These are phyloP conservation scores for Microctenopoma steveboyesi DNA, from an alignment of 2,797 vertebrate species.

Conservation along the genomic window DNA sequence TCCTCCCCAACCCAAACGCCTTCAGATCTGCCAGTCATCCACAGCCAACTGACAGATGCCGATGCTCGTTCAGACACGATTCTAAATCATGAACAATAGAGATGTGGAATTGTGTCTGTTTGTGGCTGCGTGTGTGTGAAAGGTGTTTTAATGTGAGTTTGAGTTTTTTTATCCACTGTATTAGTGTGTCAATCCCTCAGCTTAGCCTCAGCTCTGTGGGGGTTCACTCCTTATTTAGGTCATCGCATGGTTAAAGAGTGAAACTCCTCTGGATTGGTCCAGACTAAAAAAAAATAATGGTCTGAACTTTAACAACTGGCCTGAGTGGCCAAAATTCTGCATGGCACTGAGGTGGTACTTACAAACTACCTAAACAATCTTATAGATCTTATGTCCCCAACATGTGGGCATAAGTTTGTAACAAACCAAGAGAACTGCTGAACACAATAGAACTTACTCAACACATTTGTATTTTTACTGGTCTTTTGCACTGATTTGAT, in stretches of 20 bases:
- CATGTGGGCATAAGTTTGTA: too few species aligned
- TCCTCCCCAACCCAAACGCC: neutral
- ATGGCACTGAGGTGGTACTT: neutral
- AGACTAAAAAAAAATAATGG: constrained; percentile 13
- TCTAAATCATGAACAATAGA: too few species aligned
- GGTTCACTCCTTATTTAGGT: constrained; percentile 69
- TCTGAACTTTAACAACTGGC: constrained; percentile 32
- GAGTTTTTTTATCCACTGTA: constrained; percentile 28
- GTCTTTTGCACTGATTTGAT: too few species aligned
- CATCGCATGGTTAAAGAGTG: constrained; percentile 63
- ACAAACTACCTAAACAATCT: too few species aligned
- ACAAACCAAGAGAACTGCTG: too few species aligned
- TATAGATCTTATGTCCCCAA: too few species aligned
- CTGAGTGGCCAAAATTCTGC: constrained; percentile 38
- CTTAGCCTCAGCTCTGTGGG: constrained; percentile 61
- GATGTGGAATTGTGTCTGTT: neutral
- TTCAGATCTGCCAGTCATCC: neutral
- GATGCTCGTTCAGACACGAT: neutral
- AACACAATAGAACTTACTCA: too few species aligned
- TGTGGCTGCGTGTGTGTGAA: neutral
- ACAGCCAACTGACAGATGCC: neutral
- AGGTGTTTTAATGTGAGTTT: neutral
- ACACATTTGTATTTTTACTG: too few species aligned
- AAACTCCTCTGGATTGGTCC: constrained; percentile 46
- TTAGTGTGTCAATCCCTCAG: constrained; percentile 66